Conservation (phyloP, 2,888 invertebrate genomes). For the Chelonus formosanus region DNA sequence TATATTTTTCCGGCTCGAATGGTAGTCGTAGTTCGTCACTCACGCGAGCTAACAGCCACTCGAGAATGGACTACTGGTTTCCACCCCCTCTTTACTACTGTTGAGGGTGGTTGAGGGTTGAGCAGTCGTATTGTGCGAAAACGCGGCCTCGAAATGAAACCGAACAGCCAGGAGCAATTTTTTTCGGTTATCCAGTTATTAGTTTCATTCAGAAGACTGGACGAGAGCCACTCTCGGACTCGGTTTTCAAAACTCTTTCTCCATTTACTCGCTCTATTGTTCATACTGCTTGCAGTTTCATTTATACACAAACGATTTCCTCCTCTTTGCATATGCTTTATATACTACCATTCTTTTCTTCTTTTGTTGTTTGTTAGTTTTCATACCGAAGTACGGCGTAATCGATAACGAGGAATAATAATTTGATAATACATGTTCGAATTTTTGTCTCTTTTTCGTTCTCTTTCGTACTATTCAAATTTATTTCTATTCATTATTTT, state of each 20-base stretch:
- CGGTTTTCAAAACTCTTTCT: slow-evolving; percentile 24
- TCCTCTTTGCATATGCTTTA: slow-evolving; percentile 35
- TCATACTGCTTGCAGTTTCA: slow-evolving; percentile 25
- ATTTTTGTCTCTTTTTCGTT: too few species aligned
- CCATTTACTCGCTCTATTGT: slow-evolving; percentile 23
- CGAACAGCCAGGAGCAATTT: slow-evolving; percentile 56
- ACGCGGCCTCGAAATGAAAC: slow-evolving; percentile 49
- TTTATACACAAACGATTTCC: slow-evolving; percentile 27
- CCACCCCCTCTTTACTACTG: neutral
- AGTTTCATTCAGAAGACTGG: slow-evolving; percentile 51
- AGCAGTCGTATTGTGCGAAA: slow-evolving; percentile 40
- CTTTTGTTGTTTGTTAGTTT: slow-evolving; percentile 26
- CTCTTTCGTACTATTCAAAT: too few species aligned
- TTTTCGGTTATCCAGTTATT: slow-evolving; percentile 58
- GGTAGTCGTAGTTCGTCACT: slow-evolving; percentile 20
- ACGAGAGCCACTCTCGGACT: slow-evolving; percentile 25
- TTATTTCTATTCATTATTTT: too few species aligned
- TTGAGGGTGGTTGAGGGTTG: slow-evolving; percentile 28
- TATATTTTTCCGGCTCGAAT: slow-evolving; percentile 32
- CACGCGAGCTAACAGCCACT: slow-evolving; percentile 31
- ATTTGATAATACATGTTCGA: neutral
- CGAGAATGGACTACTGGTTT: slow-evolving; percentile 28
- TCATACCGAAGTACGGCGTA: neutral
- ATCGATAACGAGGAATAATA: slow-evolving; percentile 6
- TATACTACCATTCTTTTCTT: slow-evolving; percentile 24